Evolutionary conservation across 2,797 vertebrate species (phyloP).

Genomic region (Takifugu rubripes): DNA sequence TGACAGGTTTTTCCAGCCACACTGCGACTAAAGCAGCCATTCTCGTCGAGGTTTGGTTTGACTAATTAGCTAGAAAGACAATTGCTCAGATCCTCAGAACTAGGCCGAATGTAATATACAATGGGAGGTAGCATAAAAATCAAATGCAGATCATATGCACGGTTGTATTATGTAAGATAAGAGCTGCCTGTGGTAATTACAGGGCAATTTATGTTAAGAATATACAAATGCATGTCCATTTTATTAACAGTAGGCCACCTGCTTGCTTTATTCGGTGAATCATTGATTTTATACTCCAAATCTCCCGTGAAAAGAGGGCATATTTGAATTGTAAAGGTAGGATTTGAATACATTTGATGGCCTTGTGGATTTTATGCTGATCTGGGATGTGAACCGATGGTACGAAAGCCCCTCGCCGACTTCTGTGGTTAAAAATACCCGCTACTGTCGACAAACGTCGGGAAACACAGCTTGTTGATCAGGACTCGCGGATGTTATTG

Average conservation of each 20-base stretch:
- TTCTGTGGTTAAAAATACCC: conserved; percentile 47
- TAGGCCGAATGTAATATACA: conserved; percentile 56
- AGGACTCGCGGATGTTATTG: conserved; percentile 46
- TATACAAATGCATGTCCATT: conserved; percentile 69
- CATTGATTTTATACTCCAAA: conserved; percentile 35
- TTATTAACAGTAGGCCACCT: conserved; percentile 72
- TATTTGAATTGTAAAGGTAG: conserved; percentile 53
- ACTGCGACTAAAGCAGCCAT: conserved; percentile 26
- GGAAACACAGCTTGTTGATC: conserved; percentile 54
- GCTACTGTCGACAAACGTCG: conserved; percentile 36
- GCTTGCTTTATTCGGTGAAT: conserved; percentile 46
- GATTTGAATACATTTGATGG: conserved; percentile 49
- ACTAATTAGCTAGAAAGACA: conserved; percentile 39
- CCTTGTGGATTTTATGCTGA: conserved; percentile 35
- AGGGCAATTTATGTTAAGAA: conserved; percentile 61
- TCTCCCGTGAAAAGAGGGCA: background rate
- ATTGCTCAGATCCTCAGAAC: conserved; percentile 43
- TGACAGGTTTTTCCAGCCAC: conserved; percentile 40
- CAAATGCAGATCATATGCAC: conserved; percentile 57
- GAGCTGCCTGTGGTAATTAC: conserved; percentile 60
- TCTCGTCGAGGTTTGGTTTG: conserved; percentile 39
- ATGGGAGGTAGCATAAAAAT: conserved; percentile 47
- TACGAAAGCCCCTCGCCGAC: conserved; percentile 17
- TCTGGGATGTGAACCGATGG: conserved; percentile 11
- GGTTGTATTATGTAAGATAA: conserved; percentile 33